Evolutionary conservation across 2,797 vertebrate species (phyloP).

Genomic region (Triplophysa yarkandensis): DNA sequence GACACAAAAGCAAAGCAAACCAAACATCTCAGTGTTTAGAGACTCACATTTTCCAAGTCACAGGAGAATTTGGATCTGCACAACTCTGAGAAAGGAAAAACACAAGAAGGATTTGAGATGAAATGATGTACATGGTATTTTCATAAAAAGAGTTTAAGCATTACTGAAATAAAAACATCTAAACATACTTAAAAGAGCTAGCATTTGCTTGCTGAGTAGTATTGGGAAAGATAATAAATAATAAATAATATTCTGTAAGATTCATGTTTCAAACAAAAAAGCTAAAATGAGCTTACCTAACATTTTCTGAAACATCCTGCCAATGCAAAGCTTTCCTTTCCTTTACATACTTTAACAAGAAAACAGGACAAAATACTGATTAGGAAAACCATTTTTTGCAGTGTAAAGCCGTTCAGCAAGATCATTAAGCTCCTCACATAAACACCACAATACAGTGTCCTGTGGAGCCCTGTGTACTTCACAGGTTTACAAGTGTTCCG

Average conservation of each 20-base stretch:
- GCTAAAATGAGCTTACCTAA: no score
- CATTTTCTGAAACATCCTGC: no score
- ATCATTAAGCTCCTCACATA: slow-evolving; percentile 45
- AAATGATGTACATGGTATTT: slow-evolving; percentile 66
- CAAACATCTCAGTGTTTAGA: slow-evolving; percentile 29
- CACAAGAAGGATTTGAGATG: slow-evolving; percentile 65
- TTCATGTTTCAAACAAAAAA: no score
- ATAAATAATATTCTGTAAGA: no score
- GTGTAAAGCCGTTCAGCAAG: not conserved
- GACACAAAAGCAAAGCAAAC: slow-evolving; percentile 50
- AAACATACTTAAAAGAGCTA: not conserved
- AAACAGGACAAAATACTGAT: not conserved
- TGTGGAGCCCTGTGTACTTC: slow-evolving; percentile 67
- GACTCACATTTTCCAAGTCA: slow-evolving; percentile 41
- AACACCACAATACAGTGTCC: slow-evolving; percentile 66
- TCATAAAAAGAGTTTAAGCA: slow-evolving; percentile 36
- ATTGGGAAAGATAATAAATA: no score
- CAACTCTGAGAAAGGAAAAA: slow-evolving; percentile 63
- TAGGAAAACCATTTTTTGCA: not conserved
- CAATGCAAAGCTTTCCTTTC: not conserved
- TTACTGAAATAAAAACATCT: not conserved
- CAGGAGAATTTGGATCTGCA: slow-evolving; percentile 29
- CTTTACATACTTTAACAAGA: slow-evolving; percentile 42
- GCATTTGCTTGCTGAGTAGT: no score
- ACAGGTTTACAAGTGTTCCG: slow-evolving; percentile 67